Evolutionary conservation across 2,888 invertebrate species (phyloP), one percentile per base, ranked within the genome.

Genomic region (Phania funesta): DNA sequence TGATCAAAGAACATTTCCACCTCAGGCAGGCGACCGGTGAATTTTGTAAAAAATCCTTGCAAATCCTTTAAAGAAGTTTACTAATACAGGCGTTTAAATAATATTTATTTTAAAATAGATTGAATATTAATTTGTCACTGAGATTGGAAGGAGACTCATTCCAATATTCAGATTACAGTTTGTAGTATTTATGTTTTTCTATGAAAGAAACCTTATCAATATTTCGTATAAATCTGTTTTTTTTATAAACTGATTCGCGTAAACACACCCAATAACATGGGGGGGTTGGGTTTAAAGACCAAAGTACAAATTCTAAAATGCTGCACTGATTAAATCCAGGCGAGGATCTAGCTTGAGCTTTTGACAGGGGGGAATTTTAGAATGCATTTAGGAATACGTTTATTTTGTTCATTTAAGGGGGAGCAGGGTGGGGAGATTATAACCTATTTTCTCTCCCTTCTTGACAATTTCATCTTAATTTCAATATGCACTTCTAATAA

Each of bases 251-350:
- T 0, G 32, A 13, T n/a, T n/a, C 41, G 2, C 50, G 74, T 75
- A 56, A 67, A 67, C 60, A 76, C 67, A 67, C 50, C 75, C 75
- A 50, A 41, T 50, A n/a, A 50, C 8, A 29, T 52, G 22, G 29
- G 38, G 22, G 35, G 18, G 32, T n/a, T 26, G 22, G 35, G 26
- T 52, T 26, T 41, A 11, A n/a, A 74, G 35, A 46, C 0, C 46
- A 64, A 64, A 74, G 74, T 74, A 7, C 54, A 65, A 74, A 56
- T 64, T 64, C 73, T 52, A 13, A 18, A 46, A 18, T 18, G 8
- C 6, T 9, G 16, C 4, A 18, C 22, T 48, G 16, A 62, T 18
- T 62, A 9, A 48, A 64, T 35, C 48, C 35, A 16, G 64, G n/a
- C n/a, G n/a, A n/a, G n/a, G n/a, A n/a, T n/a, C n/a, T n/a, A n/a